Evolutionary conservation across 2,888 invertebrate genomes (phyloP), one percentile per base, ranked within the genome.

Genomic region (Athetis lepigone): DNA sequence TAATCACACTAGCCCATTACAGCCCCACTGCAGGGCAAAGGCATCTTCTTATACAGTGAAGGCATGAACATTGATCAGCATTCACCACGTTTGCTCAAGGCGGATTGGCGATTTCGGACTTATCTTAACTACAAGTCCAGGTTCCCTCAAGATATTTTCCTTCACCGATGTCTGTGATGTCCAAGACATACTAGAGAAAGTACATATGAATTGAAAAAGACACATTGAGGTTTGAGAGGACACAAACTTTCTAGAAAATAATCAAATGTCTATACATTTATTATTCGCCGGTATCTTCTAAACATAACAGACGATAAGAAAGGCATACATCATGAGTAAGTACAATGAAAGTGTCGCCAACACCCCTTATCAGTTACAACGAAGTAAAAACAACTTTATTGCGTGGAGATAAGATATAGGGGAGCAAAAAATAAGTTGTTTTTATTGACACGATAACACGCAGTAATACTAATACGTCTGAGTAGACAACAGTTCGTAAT

Each of bases 301-400:
- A 33, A 65, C 55, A 60, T 70, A 60, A 70, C 36, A 42, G 6
- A 27, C 9, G 70, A 75, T 78, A 75, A 63, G 36, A 50, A 55
- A 49, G 63, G 62, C 66, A 75, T 47, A 59, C 58, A 65, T 58
- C 65, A 63, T 21, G 39, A 40, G 19, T 25, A 56, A 37, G 25
- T 23, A 56, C 42, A 69, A 69, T 51, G 64, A 58, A 69, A 69
- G 45, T 59, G 56, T 72, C 47, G 36, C 58, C 49, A 59, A 79
- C 45, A 65, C 13, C 11, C 21, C 25, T 63, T 60, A 70, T 73
- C 59, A 61, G 18, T 42, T 54, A 50, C 13, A 43, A 42, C 40
- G 54, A 51, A 60, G 64, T 39, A 69, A 81, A 79, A 81, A 74
- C 65, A 70, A 64, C 62, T 67, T 49, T 74, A 74, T 50, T 56